Conservation (phyloP, 2,113 vertebrate species). For the Phaethornis superciliosus region DNA sequence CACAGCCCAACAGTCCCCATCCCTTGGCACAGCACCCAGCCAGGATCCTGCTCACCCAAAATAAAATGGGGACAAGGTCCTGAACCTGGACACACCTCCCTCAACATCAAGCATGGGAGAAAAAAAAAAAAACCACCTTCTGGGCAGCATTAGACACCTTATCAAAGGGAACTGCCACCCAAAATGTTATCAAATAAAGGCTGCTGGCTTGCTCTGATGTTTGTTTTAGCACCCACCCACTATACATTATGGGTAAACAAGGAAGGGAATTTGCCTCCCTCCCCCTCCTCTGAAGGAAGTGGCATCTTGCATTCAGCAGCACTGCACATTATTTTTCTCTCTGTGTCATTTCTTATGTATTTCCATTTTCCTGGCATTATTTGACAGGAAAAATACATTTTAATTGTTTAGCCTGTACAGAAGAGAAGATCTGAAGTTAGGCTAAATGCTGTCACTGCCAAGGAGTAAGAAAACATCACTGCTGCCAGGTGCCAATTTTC, state of each 20-base stretch:
- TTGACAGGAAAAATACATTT: not conserved
- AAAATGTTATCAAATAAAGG: not conserved
- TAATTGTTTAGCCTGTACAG: not conserved
- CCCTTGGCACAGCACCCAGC: not conserved
- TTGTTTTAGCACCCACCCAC: not conserved
- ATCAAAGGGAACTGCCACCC: not conserved
- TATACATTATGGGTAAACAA: accelerated
- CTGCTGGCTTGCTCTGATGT: not conserved
- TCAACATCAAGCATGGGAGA: accelerated
- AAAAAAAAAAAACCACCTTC: not conserved
- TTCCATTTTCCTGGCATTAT: not conserved
- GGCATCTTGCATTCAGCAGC: not conserved
- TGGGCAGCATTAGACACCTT: not conserved
- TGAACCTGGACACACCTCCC: accelerated
- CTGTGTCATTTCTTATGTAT: accelerated
- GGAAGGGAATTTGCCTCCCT: not conserved
- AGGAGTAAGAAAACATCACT: not conserved
- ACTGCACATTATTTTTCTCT: not conserved
- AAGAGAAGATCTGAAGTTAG: not conserved
- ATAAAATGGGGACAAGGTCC: accelerated
- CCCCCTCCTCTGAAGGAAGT: accelerated
- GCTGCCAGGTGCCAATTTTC: not conserved
- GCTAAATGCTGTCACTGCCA: not conserved
- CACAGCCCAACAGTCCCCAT: not conserved
- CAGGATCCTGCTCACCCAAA: not conserved